Conservation (phyloP, 2,797 vertebrate species). For the Aldrovandia affinis region DNA sequence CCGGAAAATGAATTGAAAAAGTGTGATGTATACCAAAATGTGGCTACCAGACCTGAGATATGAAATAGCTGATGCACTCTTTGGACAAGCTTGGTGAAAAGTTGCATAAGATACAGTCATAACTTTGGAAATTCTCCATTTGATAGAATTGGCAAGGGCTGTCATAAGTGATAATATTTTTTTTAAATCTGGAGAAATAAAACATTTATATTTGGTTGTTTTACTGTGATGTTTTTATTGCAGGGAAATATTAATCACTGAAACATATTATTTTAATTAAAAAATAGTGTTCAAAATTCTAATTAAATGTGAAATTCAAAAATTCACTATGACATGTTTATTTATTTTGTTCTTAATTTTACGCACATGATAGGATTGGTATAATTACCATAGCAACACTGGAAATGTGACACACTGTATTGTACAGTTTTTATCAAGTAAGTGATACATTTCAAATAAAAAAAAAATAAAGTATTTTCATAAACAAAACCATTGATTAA, state of each 20-base stretch:
- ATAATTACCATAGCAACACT: background rate
- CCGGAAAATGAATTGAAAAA: background rate
- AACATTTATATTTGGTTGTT: too few species aligned
- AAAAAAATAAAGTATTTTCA: background rate
- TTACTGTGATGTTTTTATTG: background rate
- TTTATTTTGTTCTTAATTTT: background rate
- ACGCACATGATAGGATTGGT: background rate
- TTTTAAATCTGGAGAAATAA: too few species aligned
- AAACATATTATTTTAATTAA: background rate
- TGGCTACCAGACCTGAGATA: background rate
- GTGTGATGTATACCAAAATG: background rate
- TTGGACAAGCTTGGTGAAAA: background rate
- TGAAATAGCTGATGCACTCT: background rate
- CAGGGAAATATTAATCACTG: background rate
- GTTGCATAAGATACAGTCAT: background rate
- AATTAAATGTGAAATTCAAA: background rate
- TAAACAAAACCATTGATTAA: background rate
- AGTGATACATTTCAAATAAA: too few species aligned
- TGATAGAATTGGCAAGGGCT: background rate
- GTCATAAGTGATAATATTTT: too few species aligned
- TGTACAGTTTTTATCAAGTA: too few species aligned
- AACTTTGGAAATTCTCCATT: background rate
- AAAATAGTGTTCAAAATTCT: background rate
- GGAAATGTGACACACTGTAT: background rate
- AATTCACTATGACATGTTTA: background rate